These are phyloP conservation scores for Monopis laevigella DNA, from an alignment of 2,888 invertebrate species.

Conservation along the genomic window DNA sequence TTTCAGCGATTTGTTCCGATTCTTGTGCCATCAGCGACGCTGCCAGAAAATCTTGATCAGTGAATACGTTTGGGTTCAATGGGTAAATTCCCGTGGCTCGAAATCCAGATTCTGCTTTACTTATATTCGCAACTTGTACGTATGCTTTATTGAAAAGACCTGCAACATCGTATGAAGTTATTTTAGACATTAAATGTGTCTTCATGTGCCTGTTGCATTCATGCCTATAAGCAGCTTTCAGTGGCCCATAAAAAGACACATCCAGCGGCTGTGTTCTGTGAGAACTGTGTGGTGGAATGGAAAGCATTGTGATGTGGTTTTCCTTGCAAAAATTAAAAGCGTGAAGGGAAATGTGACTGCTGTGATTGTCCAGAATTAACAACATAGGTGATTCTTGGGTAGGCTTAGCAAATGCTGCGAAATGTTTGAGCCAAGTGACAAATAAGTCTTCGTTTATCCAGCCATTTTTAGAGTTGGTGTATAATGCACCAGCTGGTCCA, in stretches of 20 bases:
- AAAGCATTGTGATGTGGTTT: conserved; percentile 23
- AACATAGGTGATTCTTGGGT: conserved; percentile 28
- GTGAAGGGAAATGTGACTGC: conserved; percentile 22
- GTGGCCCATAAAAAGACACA: too few species aligned
- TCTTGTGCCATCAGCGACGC: conserved; percentile 21
- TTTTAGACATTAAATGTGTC: conserved; percentile 21
- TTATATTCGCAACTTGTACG: conserved; percentile 20
- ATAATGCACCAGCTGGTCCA: conserved; percentile 21
- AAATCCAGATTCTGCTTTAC: conserved; percentile 21
- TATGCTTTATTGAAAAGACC: conserved; percentile 23
- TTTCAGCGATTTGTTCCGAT: conserved; percentile 19
- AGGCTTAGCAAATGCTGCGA: conserved; percentile 26
- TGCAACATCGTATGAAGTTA: conserved; percentile 23
- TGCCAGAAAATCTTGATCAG: conserved; percentile 19
- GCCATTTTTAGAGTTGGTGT: conserved; percentile 27
- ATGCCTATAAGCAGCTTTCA: conserved; percentile 22
- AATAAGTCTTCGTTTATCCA: conserved; percentile 25
- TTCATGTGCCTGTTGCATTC: conserved; percentile 23
- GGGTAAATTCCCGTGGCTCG: conserved; percentile 18
- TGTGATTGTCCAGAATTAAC: conserved; percentile 24
- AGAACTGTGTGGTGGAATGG: conserved; percentile 22
- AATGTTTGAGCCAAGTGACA: conserved; percentile 24
- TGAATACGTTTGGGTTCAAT: conserved; percentile 23
- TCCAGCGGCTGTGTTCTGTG: conserved; percentile 22
- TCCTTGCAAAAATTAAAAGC: conserved; percentile 23